Evolutionary conservation across 2,888 invertebrate genomes (phyloP).

Genomic region (Athrips mouffetella): DNA sequence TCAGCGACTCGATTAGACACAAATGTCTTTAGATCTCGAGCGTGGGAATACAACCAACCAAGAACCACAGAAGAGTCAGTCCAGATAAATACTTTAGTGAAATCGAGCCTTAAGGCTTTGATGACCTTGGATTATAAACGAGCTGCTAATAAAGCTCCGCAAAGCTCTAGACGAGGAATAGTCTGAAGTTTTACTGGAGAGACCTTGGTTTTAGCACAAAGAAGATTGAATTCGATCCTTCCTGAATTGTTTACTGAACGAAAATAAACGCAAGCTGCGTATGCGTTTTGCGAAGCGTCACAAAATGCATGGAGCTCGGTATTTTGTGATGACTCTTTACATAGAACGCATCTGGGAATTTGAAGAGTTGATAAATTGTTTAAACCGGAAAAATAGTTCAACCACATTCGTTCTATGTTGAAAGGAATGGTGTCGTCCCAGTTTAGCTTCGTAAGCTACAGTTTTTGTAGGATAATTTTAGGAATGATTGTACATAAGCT

Average conservation of each 20-base stretch:
- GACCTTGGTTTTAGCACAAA: slow-evolving; percentile 19
- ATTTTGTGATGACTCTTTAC: background rate
- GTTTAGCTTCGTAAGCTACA: background rate
- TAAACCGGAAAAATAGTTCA: background rate
- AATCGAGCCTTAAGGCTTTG: no score
- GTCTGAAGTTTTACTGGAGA: slow-evolving; percentile 18
- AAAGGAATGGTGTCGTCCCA: background rate
- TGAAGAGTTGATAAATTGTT: background rate
- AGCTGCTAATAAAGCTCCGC: slow-evolving; percentile 16
- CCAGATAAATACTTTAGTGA: background rate
- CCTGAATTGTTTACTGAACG: no score
- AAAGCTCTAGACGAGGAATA: slow-evolving; percentile 18
- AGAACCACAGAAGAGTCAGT: slow-evolving; percentile 16
- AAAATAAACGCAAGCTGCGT: background rate
- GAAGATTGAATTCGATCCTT: no score
- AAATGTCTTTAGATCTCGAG: slow-evolving; percentile 21
- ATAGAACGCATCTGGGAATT: background rate
- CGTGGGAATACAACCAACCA: slow-evolving; percentile 14
- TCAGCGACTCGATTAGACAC: slow-evolving; percentile 23
- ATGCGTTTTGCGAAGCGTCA: background rate
- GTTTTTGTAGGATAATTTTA: background rate
- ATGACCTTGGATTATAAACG: slow-evolving; percentile 15
- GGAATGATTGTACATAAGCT: background rate
- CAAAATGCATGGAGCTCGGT: background rate
- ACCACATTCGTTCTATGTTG: background rate